Evolutionary conservation across 2,888 invertebrate species (phyloP).

Genomic region (Cantharis flavilabris): DNA sequence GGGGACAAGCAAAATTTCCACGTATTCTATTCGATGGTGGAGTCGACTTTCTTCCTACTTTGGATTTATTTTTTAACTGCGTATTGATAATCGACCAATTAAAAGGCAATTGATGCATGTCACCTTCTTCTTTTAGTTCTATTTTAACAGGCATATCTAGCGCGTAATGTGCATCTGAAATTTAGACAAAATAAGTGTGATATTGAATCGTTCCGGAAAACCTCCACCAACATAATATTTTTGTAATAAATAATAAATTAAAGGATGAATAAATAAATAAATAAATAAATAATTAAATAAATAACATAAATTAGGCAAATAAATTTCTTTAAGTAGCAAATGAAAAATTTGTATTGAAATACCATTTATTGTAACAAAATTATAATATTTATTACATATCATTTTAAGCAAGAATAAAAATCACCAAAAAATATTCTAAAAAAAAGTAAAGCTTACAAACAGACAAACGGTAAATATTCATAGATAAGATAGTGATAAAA

Average conservation of each 20-base stretch:
- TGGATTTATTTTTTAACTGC: constrained; percentile 12
- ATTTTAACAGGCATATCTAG: constrained; percentile 46
- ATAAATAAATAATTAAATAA: not conserved
- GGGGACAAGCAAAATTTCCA: constrained; percentile 63
- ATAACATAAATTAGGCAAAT: not conserved
- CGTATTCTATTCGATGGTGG: constrained; percentile 55
- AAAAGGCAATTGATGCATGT: constrained; percentile 30
- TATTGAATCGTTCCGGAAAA: not conserved
- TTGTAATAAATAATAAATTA: not conserved
- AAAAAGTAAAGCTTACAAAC: not conserved
- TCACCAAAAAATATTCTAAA: not conserved
- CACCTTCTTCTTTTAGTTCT: constrained; percentile 45
- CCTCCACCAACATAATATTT: constrained; percentile 9
- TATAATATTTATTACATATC: not conserved
- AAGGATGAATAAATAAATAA: not conserved
- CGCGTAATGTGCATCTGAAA: constrained; percentile 16
- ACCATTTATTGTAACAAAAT: not conserved
- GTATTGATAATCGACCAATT: constrained; percentile 29
- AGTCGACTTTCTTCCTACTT: constrained; percentile 42
- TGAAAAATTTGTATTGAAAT: not conserved
- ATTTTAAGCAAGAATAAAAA: not conserved
- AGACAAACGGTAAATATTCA: not conserved
- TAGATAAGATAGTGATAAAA: not conserved
- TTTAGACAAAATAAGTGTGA: not conserved
- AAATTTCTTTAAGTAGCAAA: not conserved